These are phyloP conservation scores for Polyploca ridens DNA, from an alignment of 2,888 invertebrate genomes.

Conservation along the genomic window DNA sequence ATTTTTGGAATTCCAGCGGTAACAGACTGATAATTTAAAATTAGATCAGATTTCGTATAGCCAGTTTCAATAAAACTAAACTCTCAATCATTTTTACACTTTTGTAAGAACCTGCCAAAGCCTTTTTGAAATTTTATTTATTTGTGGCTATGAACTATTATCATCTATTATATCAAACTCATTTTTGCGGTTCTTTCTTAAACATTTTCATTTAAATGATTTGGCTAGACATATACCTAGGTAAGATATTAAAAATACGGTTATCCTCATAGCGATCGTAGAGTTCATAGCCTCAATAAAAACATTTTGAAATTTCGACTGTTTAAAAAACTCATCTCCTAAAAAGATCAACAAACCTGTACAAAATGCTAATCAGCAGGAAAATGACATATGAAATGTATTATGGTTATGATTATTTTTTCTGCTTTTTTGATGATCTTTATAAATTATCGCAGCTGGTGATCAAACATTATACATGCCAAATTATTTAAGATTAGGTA, in stretches of 20 bases:
- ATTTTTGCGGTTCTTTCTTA: too few relatives aligned
- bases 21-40: too few relatives aligned
- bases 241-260: background rate
- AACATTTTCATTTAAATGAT: background rate
- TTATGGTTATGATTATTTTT: background rate
- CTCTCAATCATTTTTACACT: too few relatives aligned
- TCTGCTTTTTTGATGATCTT: background rate
- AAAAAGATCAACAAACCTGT: background rate
- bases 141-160: too few relatives aligned
- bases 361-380: constrained; percentile 1
- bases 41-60: too few relatives aligned
- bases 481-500: too few relatives aligned
- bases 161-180: too few relatives aligned
- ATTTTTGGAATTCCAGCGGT: too few relatives aligned
- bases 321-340: background rate
- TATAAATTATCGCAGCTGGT: background rate
- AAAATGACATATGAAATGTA: background rate
- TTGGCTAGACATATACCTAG: background rate
- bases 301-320: background rate
- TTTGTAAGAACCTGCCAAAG: too few relatives aligned
- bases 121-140: too few relatives aligned
- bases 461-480: background rate
- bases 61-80: too few relatives aligned
- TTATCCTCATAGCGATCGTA: background rate
- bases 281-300: background rate